Conservation (phyloP, 2,888 invertebrate genomes). For the Harpalus rubripes region DNA sequence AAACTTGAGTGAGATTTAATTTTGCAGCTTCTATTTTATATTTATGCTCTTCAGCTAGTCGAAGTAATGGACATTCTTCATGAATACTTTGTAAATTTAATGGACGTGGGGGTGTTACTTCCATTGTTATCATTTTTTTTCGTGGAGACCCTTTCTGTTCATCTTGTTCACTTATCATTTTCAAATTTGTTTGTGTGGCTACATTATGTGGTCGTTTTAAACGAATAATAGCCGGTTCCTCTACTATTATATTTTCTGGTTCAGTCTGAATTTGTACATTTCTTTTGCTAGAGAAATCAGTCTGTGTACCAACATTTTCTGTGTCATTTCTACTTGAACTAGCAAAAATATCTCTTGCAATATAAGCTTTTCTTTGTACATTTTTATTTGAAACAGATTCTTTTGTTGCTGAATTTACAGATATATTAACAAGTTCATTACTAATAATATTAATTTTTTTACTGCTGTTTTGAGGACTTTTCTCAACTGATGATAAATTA, state of each 20-base stretch:
- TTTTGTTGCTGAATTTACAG: not conserved
- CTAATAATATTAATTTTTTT: conserved; percentile 23
- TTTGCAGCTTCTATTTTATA: conserved; percentile 21
- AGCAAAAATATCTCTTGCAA: conserved; percentile 14
- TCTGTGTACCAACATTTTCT: conserved; percentile 18
- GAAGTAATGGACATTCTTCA: conserved; percentile 4
- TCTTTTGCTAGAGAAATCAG: not conserved
- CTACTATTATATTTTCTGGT: not conserved
- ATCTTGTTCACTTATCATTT: not conserved
- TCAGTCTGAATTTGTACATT: conserved; percentile 17
- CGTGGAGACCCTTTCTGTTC: not conserved
- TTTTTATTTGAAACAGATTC: not conserved
- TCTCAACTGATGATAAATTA: conserved; percentile 1
- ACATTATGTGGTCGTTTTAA: conserved; percentile 24
- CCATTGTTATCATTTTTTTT: not conserved
- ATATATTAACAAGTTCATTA: not conserved
- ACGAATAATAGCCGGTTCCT: not conserved
- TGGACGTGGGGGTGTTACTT: conserved; percentile 10
- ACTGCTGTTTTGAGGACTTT: not conserved
- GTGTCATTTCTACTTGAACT: not conserved
- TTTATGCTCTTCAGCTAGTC: conserved; percentile 7
- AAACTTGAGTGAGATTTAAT: not conserved
- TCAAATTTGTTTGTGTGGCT: conserved; percentile 12
- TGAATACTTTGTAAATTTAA: conserved; percentile 1
- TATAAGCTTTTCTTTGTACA: not conserved